phyloP scores from a whole-genome alignment of 2,113 vertebrate genomes.

The Chloroceryle aenea region DNA sequence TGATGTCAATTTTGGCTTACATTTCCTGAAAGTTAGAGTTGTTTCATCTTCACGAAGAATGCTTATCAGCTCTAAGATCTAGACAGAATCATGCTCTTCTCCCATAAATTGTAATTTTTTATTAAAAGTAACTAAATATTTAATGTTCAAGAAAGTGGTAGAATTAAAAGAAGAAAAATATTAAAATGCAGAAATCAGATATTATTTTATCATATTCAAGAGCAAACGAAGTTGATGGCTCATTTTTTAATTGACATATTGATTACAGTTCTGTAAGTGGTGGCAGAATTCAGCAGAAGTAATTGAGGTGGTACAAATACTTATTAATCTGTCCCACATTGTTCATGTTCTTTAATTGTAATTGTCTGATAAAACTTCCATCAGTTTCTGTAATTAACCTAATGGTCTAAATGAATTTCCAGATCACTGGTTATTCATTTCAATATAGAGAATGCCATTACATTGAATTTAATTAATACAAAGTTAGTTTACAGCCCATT shows the following conservation, averaged over 20 bases:
- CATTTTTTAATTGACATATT: slow-evolving; percentile 69
- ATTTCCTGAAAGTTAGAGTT: neutral
- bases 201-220: slow-evolving; percentile 29
- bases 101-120: neutral
- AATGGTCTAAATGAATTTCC: slow-evolving; percentile 80
- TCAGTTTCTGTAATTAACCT: slow-evolving; percentile 81
- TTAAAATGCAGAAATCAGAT: neutral
- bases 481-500: slow-evolving; percentile 25
- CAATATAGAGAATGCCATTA: slow-evolving; percentile 62
- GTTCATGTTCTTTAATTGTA: slow-evolving; percentile 66
- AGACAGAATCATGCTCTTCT: neutral
- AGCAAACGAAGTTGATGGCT: slow-evolving; percentile 40
- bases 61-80: neutral
- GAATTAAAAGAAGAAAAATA: neutral
- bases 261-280: slow-evolving; percentile 56
- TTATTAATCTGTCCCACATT: slow-evolving; percentile 71
- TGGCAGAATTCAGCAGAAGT: slow-evolving; percentile 60
- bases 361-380: slow-evolving; percentile 79
- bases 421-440: slow-evolving; percentile 75
- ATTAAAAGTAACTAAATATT: neutral
- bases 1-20: neutral
- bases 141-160: neutral
- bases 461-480: slow-evolving; percentile 66
- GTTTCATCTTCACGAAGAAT: neutral
- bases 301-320: slow-evolving; percentile 68